Evolutionary conservation across 2,113 vertebrate genomes (phyloP).

Genomic region (Gnathonemus longibarbis): DNA sequence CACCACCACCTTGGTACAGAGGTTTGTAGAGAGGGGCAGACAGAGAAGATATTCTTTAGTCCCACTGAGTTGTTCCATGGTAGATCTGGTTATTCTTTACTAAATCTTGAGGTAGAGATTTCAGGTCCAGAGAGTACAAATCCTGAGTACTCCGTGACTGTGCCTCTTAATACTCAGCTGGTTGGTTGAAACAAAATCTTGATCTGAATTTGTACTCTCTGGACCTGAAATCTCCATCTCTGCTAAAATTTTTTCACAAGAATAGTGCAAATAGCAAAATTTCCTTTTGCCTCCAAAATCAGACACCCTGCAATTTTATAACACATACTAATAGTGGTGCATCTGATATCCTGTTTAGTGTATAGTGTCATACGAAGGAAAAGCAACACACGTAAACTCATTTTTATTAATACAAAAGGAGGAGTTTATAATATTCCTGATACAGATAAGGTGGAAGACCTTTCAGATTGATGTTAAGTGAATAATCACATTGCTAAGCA

Average conservation of each 20-base stretch:
- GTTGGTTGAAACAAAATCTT: too few relatives aligned
- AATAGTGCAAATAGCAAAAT: neutral
- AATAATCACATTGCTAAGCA: neutral
- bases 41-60: neutral
- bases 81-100: neutral
- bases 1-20: too few relatives aligned
- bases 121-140: too few relatives aligned
- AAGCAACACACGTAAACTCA: neutral
- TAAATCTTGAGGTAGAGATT: neutral
- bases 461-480: neutral
- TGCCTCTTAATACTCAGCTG: too few relatives aligned
- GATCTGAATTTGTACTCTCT: too few relatives aligned
- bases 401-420: neutral
- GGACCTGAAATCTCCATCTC: neutral
- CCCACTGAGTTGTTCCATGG: neutral
- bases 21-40: neutral
- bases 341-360: neutral
- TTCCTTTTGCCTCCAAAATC: neutral
- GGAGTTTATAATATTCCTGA: neutral
- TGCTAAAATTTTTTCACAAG: neutral
- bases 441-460: neutral
- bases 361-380: neutral
- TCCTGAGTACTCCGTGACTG: too few relatives aligned
- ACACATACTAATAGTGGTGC: neutral
- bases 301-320: neutral